Percentiles rank a stretch among this genome's conserved stretches.
Evolutionary conservation across 53 echinoderm and acorn worm genomes (phyloP).

Genomic region (Zoroaster sp.): DNA sequence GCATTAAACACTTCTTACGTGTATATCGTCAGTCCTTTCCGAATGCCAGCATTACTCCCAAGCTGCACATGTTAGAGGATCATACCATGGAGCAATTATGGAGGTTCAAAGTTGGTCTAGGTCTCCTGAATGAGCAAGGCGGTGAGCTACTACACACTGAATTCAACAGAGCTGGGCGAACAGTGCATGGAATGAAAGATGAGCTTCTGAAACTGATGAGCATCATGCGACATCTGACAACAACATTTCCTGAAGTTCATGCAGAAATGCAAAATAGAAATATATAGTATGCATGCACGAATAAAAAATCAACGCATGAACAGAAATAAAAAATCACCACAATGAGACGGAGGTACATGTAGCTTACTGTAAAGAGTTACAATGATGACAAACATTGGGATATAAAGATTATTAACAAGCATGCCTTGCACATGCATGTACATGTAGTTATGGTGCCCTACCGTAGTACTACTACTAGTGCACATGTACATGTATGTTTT

Average conservation of each 20-base stretch:
- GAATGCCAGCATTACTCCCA: slow-evolving; percentile 26
- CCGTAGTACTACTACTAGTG: too few species aligned
- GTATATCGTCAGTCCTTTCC: slow-evolving; percentile 13
- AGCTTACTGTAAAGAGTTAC: too few species aligned
- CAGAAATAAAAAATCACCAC: too few species aligned
- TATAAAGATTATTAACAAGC: too few species aligned
- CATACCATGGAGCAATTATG: slow-evolving; percentile 15
- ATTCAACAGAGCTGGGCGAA: slow-evolving; percentile 33
- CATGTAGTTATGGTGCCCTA: too few species aligned
- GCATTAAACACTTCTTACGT: slow-evolving; percentile 15
- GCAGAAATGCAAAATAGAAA: neutral
- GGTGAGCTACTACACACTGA: slow-evolving; percentile 52
- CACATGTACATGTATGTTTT: too few species aligned
- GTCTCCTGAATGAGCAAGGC: slow-evolving; percentile 55
- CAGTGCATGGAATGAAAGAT: slow-evolving; percentile 21
- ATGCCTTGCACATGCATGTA: too few species aligned
- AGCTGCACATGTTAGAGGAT: slow-evolving; percentile 42
- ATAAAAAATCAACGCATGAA: too few species aligned
- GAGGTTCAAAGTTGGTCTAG: slow-evolving; percentile 5
- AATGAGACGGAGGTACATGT: too few species aligned
- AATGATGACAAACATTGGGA: too few species aligned
- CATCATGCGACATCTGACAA: slow-evolving; percentile 3
- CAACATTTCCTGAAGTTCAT: slow-evolving; percentile 7
- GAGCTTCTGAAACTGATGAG: neutral
- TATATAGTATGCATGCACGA: too few species aligned